These are phyloP conservation scores for Euleptes europaea DNA, from an alignment of 2,113 vertebrate species.

Conservation along the genomic window DNA sequence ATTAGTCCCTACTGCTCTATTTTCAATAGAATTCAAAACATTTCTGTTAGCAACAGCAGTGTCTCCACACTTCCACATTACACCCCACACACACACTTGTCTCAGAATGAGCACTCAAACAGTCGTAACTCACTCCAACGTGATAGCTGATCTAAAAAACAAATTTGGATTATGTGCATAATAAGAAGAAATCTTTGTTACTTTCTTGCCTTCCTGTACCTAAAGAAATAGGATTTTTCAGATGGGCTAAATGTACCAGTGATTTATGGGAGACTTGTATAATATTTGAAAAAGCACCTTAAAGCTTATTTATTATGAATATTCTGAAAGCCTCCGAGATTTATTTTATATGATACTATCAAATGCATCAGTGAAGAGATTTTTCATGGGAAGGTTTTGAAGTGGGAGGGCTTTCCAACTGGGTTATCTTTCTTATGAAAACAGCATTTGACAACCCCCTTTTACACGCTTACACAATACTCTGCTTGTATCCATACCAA, in stretches of 20 bases:
- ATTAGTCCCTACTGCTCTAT: neutral
- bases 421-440: conserved; percentile 27
- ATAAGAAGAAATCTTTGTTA: neutral
- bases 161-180: neutral
- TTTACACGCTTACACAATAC: neutral
- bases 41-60: neutral
- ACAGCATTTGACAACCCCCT: conserved; percentile 25
- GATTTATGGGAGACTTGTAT: neutral
- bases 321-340: neutral
- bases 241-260: neutral
- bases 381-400: neutral
- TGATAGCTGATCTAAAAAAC: neutral
- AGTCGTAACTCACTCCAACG: neutral
- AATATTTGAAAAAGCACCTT: neutral
- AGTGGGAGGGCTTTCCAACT: neutral
- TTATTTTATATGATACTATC: conserved; percentile 34
- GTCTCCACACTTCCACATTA: neutral
- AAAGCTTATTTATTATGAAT: conserved; percentile 17
- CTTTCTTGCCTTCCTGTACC: neutral
- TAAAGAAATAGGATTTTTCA: neutral
- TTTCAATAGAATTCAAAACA: neutral
- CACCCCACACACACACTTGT: neutral
- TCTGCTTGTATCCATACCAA: conserved; percentile 15
- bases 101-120: neutral
- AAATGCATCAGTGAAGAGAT: conserved; percentile 23